Conservation (phyloP, 2,797 vertebrate species). For the Pelodytes ibericus region DNA sequence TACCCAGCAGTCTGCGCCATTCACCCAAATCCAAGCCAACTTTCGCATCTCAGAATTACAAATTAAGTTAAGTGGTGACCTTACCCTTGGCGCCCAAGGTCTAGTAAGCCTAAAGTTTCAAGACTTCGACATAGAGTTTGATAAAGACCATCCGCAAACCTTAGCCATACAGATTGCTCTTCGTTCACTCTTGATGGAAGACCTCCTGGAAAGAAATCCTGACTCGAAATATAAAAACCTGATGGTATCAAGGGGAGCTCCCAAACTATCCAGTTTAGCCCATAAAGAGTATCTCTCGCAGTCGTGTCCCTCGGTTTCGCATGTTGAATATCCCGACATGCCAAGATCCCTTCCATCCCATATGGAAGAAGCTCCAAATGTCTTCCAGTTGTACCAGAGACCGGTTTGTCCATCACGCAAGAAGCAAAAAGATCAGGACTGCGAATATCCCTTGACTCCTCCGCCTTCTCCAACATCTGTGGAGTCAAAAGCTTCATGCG, state of each 20-base stretch:
- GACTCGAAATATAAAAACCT: conserved; percentile 93
- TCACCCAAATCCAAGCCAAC: conserved; percentile 90
- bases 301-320: conserved; percentile 88
- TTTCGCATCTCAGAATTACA: conserved; percentile 89
- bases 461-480: conserved; percentile 88
- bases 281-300: conserved; percentile 96
- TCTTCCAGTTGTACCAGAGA: conserved; percentile 96
- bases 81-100: conserved; percentile 90
- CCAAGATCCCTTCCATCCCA: conserved; percentile 94
- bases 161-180: conserved; percentile 88
- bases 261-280: conserved; percentile 87
- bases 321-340: conserved; percentile 90
- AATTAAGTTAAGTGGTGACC: conserved; percentile 90
- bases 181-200: conserved; percentile 94
- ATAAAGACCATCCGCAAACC: conserved; percentile 89
- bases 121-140: conserved; percentile 91
- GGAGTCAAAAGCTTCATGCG: conserved; percentile 65
- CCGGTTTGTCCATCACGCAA: conserved; percentile 81
- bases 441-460: conserved; percentile 87
- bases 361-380: conserved; percentile 94
- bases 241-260: conserved; percentile 94
- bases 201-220: conserved; percentile 89
- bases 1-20: conserved; percentile 72
- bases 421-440: conserved; percentile 71
- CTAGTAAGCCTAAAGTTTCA: conserved; percentile 93